Evolutionary conservation across 2,888 invertebrate species (phyloP), one percentile per base, ranked within the genome.

Genomic region (Cryptocephalus moraei): DNA sequence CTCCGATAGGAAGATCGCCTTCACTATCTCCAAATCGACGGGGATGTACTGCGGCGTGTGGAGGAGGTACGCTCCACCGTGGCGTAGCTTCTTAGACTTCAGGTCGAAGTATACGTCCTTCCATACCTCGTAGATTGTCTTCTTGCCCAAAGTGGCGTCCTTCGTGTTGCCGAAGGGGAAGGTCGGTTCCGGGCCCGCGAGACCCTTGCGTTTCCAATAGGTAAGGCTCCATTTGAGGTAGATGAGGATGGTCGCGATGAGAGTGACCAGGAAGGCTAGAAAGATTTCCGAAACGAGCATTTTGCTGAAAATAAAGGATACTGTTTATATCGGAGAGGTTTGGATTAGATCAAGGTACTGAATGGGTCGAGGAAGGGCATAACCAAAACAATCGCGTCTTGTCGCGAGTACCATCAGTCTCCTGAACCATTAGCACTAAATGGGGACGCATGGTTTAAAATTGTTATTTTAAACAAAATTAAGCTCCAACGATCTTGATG

Each of bases 191-290:
- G 46, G 45, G 32, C 40, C 39, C 9, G 32, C 33, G 9, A 49
- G 33, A 1, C 49, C 49, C 33, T 40, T 45, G 33, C 46, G 34
- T 13, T 39, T 42, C 49, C 49, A 49, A 13, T 43, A 49, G 33
- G 40, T 36, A n/a, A 43, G 43, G 9, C 31, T 3, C 14, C 39
- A 39, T 14, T 40, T 40, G 9, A 39, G 39, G 39, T 40, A 43
- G 4, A 46, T 10, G 6, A 22, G 13, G 8, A 39, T 33, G n/a
- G 32, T 8, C n/a, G 40, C 4, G 3, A 45, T 6, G 8, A 44
- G 33, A n/a, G 34, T 11, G 1, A n/a, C 33, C 8, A 46, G 8
- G 6, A 46, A 10, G 11, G 11, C n/a, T 9, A 31, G 31, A 31
- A 13, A 11, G 10, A 42, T 32, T 36, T 36, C 36, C 6, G 12